Base-by-base conservation (phyloP, 1,140 invertebrate genomes). In the Heliconius nattereri region DNA sequence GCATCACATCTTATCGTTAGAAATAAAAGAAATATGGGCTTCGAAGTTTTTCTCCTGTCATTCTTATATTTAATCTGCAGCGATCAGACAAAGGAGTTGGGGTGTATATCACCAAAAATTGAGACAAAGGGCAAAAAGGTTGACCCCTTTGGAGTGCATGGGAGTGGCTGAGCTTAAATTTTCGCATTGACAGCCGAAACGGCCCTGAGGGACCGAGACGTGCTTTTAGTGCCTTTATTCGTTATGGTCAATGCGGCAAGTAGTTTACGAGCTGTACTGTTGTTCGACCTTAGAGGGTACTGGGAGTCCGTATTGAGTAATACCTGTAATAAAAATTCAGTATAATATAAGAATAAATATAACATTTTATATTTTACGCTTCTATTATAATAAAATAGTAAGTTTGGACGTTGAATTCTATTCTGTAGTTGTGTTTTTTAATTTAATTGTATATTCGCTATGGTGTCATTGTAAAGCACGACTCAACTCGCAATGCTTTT, bases 181-280 rank as follows among this genome's bases (percentile, higher is more conserved):
- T 92, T 90, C 91, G 85, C 92, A 94, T 94, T 94, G 92, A 94
- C 92, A 93, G 92, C 86, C 88, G 86, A 93, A 94, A 94, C 88
- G 85, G 91, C 91, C 92, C 88, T 87, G 26, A 90, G 92, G 92
- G 92, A 92, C 78, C 85, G 85, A 86, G 88, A 86, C 88, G 86
- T 89, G 90, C 91, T 94, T 89, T 92, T 92, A 92, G 90, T 91
- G 88, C 91, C 88, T 94, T 94, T 94, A 93, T 94, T 92, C 92
- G 91, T 92, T 93, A 92, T 92, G 91, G 92, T 89, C 93, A 94
- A 93, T 94, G 91, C 86, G 86, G 84, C 87, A 86, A 87, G 86
- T 93, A 91, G 91, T 94, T 94, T 94, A 94, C 90, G 92, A 90
- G 86, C 85, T 85, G 85, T 87, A 87, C 85, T 81, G 90, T 91